A percentile compares a stretch with the other conserved stretches of the same genome.
Evolutionary conservation across 1,140 invertebrate genomes (phyloP).

Genomic region (Cydia pomonella): DNA sequence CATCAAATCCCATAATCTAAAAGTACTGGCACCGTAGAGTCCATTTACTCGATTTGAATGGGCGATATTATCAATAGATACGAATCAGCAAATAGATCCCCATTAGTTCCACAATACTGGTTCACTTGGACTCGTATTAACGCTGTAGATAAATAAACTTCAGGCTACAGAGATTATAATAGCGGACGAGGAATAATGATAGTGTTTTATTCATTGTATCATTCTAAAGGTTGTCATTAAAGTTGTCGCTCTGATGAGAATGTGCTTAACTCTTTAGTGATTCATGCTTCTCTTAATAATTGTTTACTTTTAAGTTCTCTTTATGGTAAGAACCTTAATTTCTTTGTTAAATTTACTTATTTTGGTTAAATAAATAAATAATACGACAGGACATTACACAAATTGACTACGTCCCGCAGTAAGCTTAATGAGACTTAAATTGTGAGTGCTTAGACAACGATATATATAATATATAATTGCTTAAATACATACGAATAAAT

Average conservation of each 20-base stretch:
- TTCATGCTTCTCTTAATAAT: neutral
- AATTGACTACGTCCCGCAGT: too few relatives aligned
- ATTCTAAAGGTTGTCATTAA: constrained; percentile 5
- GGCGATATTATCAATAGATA: constrained; percentile 61
- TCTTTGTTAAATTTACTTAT: neutral
- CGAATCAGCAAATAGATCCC: constrained; percentile 60
- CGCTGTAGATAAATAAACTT: constrained; percentile 41
- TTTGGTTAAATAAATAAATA: too few relatives aligned
- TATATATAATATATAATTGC: too few relatives aligned
- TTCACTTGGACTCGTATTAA: constrained; percentile 47
- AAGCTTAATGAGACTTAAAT: too few relatives aligned
- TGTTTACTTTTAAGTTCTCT: neutral
- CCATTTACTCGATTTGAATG: constrained; percentile 60
- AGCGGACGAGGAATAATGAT: neutral
- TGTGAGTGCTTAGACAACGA: too few relatives aligned
- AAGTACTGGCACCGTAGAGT: constrained; percentile 50
- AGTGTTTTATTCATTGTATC: constrained; percentile 9
- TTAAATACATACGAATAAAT: too few relatives aligned
- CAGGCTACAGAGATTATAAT: constrained; percentile 15
- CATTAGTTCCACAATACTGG: constrained; percentile 52
- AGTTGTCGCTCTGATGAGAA: neutral
- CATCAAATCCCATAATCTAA: constrained; percentile 52
- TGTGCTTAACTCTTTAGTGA: neutral
- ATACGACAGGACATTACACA: too few relatives aligned
- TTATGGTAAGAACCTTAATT: neutral